Evolutionary conservation across 2,888 invertebrate genomes (phyloP), one percentile per base, ranked within the genome.

Genomic region (Norana najaformis): DNA sequence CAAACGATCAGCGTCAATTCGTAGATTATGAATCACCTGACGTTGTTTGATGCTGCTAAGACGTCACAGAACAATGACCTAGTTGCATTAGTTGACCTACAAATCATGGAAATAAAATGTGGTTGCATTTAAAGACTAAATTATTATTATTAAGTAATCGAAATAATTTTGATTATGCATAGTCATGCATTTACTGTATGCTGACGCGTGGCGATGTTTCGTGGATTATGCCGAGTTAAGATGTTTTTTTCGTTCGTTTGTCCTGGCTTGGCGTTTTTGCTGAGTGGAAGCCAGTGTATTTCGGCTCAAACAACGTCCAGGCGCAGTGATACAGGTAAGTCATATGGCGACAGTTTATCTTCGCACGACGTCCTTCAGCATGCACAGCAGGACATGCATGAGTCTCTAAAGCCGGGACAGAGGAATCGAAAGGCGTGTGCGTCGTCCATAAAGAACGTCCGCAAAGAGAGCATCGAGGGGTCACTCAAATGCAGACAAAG

Each of bases 231-330:
- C 30, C 11, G n/a, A n/a, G 69, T 13, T 11, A n/a, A 69, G 69
- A 8, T n/a, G 47, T 1, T 47, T 11, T 8, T 13, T 8, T 69
- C 69, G 11, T n/a, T 69, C 69, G 6, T 69, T 8, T 69, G n/a
- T 69, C 69, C n/a, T 30, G n/a, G 30, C n/a, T n/a, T 30, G n/a
- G n/a, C 69, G 69, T n/a, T 69, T 69, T n/a, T 69, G 69, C n/a
- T 69, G 69, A 69, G 69, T 69, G 69, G 69, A n/a, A 69, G 69
- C 69, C 69, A 69, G 69, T 69, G 69, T n/a, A n/a, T 69, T 69
- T 69, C 69, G 30, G 69, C 11, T n/a, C 30, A 69, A n/a, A n/a
- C 30, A 13, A 69, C 69, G 30, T 0, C 69, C n/a, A n/a, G 69
- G 30, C 23, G 30, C 23, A 53, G 4, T 53, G 30, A 11, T 30